phyloP scores from a whole-genome alignment of 2,113 vertebrate genomes.

The Mirza zaza region DNA sequence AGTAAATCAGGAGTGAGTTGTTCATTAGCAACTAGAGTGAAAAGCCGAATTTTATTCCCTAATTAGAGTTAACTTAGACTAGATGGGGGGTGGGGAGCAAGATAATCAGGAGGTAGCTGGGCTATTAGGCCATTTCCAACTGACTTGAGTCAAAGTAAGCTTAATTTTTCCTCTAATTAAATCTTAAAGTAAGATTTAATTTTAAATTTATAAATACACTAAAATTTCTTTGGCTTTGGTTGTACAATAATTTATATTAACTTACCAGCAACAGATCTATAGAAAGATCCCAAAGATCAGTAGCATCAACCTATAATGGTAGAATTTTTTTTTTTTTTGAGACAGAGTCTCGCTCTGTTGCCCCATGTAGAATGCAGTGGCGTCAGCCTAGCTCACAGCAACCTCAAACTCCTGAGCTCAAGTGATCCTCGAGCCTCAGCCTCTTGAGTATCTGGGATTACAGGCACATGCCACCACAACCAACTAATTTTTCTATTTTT shows the following conservation, averaged over 20 bases:
- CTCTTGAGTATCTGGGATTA: too few species aligned
- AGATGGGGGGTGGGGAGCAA: not conserved
- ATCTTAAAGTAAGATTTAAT: not conserved
- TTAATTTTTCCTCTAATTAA: not conserved
- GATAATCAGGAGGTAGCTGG: not conserved
- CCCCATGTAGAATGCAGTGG: too few species aligned
- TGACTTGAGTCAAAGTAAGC: not conserved
- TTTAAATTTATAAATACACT: not conserved
- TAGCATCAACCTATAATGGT: not conserved
- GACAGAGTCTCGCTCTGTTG: too few species aligned
- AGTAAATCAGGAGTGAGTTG: not conserved
- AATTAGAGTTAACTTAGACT: not conserved
- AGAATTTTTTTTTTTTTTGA: not conserved
- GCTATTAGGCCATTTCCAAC: not conserved
- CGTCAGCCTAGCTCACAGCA: too few species aligned
- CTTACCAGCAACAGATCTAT: not conserved
- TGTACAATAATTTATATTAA: not conserved
- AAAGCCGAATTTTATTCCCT: not conserved
- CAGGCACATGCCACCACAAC: too few species aligned
- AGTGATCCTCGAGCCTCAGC: too few species aligned
- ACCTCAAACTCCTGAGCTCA: too few species aligned
- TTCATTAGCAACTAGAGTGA: not conserved
- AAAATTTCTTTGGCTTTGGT: not conserved
- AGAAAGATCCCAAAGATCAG: not conserved
- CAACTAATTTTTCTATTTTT: too few species aligned